Evolutionary conservation across 2,797 vertebrate species (phyloP).

Genomic region (Acestrorhynchus altus): DNA sequence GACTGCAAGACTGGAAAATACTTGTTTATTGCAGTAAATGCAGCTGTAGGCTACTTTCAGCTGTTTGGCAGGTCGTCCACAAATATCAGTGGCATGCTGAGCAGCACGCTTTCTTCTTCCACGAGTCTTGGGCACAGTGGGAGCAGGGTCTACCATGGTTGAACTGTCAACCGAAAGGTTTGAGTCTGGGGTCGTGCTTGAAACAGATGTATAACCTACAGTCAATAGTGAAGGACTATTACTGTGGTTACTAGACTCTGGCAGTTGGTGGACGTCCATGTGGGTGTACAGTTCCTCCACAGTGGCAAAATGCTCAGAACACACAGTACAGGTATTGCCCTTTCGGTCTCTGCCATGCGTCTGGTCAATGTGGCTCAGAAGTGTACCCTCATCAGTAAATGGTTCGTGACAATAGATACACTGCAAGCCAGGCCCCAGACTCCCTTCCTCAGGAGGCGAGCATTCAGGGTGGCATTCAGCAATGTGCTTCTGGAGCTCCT

Average conservation of each 20-base stretch:
- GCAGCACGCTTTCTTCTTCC: conserved; percentile 90
- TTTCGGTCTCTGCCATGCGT: conserved; percentile 91
- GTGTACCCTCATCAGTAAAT: conserved; percentile 91
- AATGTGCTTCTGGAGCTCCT: conserved; percentile 97
- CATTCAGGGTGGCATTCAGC: conserved; percentile 97
- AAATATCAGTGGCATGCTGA: conserved; percentile 87
- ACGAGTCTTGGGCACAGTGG: conserved; percentile 89
- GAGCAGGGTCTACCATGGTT: conserved; percentile 91
- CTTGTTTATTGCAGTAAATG: conserved; percentile 97
- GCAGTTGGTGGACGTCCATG: conserved; percentile 97
- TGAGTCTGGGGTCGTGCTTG: conserved; percentile 97
- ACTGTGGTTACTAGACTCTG: conserved; percentile 97
- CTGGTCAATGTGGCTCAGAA: conserved; percentile 95
- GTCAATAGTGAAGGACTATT: conserved; percentile 96
- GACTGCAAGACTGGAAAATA: conserved; percentile 95
- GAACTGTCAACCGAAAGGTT: conserved; percentile 98
- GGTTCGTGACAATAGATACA: conserved; percentile 98
- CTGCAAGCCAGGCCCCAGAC: conserved; percentile 85
- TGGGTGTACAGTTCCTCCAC: conserved; percentile 96
- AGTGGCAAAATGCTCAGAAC: conserved; percentile 92
- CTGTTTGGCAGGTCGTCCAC: conserved; percentile 88
- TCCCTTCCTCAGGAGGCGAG: conserved; percentile 90
- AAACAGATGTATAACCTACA: conserved; percentile 96
- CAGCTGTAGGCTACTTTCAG: conserved; percentile 96
- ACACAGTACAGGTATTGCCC: conserved; percentile 89